phyloP scores from a whole-genome alignment of 2,113 vertebrate genomes.

The Abramis brama region DNA sequence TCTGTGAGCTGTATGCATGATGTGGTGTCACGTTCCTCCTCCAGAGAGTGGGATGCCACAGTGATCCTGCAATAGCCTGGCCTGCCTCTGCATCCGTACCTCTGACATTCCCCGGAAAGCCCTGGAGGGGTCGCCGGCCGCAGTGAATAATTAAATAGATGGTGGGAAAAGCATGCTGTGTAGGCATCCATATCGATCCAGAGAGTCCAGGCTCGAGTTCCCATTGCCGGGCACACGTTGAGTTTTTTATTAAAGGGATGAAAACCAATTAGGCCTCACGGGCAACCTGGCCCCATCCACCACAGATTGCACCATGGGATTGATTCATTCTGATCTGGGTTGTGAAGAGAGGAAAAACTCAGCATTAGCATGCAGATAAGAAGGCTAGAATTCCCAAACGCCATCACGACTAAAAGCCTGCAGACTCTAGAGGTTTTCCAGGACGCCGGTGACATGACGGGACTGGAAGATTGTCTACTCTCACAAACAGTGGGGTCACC shows the following conservation, averaged over 20 bases:
- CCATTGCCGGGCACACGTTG: neutral
- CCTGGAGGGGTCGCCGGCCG: conserved; percentile 9
- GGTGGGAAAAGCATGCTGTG: conserved; percentile 50
- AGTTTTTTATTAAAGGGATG: conserved; percentile 48
- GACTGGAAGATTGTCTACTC: conserved; percentile 30
- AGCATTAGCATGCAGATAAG: conserved; percentile 17
- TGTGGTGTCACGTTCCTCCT: conserved; percentile 3
- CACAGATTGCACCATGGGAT: conserved; percentile 15
- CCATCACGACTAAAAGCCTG: neutral
- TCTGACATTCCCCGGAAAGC: conserved; percentile 34
- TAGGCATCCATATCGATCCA: conserved; percentile 44
- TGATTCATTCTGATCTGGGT: neutral
- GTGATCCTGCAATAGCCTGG: neutral
- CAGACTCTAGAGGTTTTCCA: conserved; percentile 13
- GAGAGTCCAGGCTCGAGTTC: conserved; percentile 12
- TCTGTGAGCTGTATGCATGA: neutral
- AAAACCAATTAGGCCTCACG: conserved; percentile 46
- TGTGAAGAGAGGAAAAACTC: neutral
- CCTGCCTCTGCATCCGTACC: neutral
- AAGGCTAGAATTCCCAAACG: conserved; percentile 5
- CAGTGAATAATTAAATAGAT: conserved; percentile 60
- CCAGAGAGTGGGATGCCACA: neutral
- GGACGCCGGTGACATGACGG: neutral
- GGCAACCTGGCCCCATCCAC: neutral
- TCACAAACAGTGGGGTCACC: conserved; percentile 16